phyloP scores from a whole-genome alignment of 1,140 invertebrate species.

The Choristoneura fumiferana region DNA sequence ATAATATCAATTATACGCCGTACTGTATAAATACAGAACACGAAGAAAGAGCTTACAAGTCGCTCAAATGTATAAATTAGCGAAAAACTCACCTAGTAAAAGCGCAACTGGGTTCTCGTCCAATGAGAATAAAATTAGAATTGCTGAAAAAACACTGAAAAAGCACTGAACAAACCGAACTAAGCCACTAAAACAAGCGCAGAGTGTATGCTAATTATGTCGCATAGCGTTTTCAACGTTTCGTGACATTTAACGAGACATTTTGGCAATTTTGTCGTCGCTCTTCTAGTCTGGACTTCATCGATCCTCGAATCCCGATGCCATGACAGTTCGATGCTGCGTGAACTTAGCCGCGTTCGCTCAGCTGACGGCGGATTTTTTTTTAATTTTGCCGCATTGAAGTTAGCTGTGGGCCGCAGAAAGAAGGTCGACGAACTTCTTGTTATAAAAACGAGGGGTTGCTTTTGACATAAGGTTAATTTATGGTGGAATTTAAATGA shows the following conservation, averaged over 20 bases:
- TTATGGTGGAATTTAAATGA: slow-evolving; percentile 18
- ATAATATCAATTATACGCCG: slow-evolving; percentile 30
- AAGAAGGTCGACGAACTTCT: slow-evolving; percentile 50
- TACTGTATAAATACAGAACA: slow-evolving; percentile 10
- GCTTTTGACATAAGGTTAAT: slow-evolving; percentile 16
- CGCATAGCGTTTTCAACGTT: slow-evolving; percentile 23
- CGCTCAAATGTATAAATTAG: slow-evolving; percentile 30
- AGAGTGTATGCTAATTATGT: neutral
- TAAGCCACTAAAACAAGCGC: slow-evolving; percentile 10
- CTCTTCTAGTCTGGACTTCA: slow-evolving; percentile 55
- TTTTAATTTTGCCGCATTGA: slow-evolving; percentile 45
- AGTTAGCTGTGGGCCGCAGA: slow-evolving; percentile 40
- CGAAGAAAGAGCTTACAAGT: neutral
- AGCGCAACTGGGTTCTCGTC: slow-evolving; percentile 51
- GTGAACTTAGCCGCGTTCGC: slow-evolving; percentile 58
- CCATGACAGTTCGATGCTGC: slow-evolving; percentile 68
- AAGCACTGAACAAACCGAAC: slow-evolving; percentile 52
- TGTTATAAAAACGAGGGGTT: slow-evolving; percentile 25
- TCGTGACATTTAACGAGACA: slow-evolving; percentile 52
- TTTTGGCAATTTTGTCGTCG: slow-evolving; percentile 65
- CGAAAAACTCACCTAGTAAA: slow-evolving; percentile 64
- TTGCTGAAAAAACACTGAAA: slow-evolving; percentile 62
- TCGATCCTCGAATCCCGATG: slow-evolving; percentile 53
- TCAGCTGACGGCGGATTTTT: slow-evolving; percentile 68
- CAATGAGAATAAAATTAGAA: slow-evolving; percentile 72